Evolutionary conservation across 2,797 vertebrate genomes (phyloP).

Genomic region (Malurus splendens): DNA sequence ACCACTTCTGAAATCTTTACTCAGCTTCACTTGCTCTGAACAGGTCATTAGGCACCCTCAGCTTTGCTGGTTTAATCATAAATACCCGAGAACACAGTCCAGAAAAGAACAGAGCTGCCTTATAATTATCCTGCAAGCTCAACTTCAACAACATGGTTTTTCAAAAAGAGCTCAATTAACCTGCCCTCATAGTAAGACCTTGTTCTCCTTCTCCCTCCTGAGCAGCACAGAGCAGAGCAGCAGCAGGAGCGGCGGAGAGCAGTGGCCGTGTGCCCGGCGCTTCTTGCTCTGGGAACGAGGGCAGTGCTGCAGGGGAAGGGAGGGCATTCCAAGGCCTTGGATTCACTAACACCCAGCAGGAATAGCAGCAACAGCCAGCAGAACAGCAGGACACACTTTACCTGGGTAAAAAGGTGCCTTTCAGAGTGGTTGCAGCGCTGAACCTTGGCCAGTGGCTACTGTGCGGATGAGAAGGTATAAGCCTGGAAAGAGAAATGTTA

Average conservation of each 20-base stretch:
- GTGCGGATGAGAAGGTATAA: not conserved
- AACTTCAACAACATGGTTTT: not conserved
- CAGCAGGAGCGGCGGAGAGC: accelerated
- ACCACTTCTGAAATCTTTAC: not conserved
- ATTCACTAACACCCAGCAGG: not conserved
- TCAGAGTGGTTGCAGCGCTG: accelerated
- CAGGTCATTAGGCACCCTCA: not conserved
- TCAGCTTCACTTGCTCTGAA: not conserved
- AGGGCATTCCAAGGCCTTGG: too few species aligned
- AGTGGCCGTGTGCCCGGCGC: accelerated
- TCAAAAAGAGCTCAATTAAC: not conserved
- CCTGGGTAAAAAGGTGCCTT: not conserved
- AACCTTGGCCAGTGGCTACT: not conserved
- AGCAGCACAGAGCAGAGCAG: accelerated
- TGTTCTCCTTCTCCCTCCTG: accelerated
- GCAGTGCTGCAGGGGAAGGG: not conserved
- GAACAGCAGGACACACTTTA: not conserved
- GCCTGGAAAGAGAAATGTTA: not conserved
- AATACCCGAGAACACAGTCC: not conserved
- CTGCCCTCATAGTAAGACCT: accelerated
- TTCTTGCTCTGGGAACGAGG: accelerated
- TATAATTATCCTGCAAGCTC: not conserved
- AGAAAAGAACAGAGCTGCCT: not conserved
- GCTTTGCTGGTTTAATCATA: not conserved
- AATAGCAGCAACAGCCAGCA: not conserved